phyloP scores from a whole-genome alignment of 2,888 invertebrate species.

The Yponomeuta cagnagella region DNA sequence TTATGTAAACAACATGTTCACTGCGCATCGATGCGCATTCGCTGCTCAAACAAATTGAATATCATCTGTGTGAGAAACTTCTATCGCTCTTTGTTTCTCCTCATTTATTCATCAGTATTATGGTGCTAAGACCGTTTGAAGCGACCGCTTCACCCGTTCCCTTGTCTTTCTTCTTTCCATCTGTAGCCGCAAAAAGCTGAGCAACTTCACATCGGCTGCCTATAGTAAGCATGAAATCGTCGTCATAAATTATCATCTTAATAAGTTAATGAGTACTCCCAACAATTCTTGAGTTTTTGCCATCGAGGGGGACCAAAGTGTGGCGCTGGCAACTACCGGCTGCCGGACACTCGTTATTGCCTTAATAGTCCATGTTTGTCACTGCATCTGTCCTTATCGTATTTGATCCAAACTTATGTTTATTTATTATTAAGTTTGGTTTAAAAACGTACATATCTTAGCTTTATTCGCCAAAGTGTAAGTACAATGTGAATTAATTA shows the following conservation, averaged over 20 bases:
- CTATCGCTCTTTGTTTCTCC: constrained; percentile 16
- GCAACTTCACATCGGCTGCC: constrained; percentile 34
- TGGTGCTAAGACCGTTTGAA: constrained; percentile 16
- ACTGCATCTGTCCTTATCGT: constrained; percentile 70
- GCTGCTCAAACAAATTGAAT: constrained; percentile 20
- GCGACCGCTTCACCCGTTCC: constrained; percentile 10
- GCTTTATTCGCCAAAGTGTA: constrained; percentile 11
- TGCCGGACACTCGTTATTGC: constrained; percentile 55
- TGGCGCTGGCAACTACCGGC: constrained; percentile 40
- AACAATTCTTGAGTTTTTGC: constrained; percentile 64
- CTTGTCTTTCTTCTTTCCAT: constrained; percentile 9
- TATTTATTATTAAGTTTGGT: constrained; percentile 60
- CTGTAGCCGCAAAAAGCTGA: constrained; percentile 29
- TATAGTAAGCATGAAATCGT: constrained; percentile 58
- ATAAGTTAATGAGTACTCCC: constrained; percentile 72
- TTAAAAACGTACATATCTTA: constrained; percentile 29
- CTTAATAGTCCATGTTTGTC: constrained; percentile 48
- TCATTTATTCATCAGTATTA: constrained; percentile 18
- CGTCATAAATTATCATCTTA: constrained; percentile 71
- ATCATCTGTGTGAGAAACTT: constrained; percentile 19
- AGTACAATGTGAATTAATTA: constrained; percentile 10
- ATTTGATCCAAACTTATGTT: constrained; percentile 73
- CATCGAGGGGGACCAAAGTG: constrained; percentile 38
- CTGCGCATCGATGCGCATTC: constrained; percentile 28
- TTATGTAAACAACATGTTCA: constrained; percentile 29